phyloP scores from a whole-genome alignment of 2,113 vertebrate genomes.

The Rhea pennata region DNA sequence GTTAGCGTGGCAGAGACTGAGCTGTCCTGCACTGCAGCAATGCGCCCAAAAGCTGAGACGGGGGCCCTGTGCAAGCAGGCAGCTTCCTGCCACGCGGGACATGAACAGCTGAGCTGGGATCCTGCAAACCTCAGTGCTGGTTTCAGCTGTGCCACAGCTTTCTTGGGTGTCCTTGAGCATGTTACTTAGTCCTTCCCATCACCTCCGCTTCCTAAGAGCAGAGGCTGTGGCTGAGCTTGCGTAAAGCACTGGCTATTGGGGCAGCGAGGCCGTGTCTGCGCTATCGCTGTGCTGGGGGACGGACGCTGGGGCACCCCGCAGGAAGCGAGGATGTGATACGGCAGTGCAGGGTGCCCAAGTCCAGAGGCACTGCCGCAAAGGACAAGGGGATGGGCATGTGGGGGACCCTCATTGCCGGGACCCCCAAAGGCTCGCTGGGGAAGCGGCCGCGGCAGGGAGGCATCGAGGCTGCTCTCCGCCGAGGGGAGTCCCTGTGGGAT shows the following conservation, averaged over 20 bases:
- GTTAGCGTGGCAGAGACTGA: not conserved
- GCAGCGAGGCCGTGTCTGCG: not conserved
- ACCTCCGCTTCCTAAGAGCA: fast-evolving
- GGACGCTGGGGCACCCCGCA: not conserved
- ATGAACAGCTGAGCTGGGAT: not conserved
- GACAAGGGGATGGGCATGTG: not conserved
- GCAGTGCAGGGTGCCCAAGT: too few species aligned
- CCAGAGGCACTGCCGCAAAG: too few species aligned
- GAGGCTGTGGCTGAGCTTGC: not conserved
- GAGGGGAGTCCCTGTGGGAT: not conserved
- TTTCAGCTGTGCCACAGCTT: not conserved
- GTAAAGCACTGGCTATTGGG: fast-evolving
- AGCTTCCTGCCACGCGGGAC: not conserved
- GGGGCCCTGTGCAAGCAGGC: too few species aligned
- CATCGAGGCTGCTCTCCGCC: not conserved
- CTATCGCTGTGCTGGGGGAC: not conserved
- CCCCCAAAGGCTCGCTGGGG: fast-evolving
- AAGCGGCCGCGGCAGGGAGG: not conserved
- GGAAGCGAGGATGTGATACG: fast-evolving
- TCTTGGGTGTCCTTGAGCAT: not conserved
- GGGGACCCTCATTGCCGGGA: not conserved
- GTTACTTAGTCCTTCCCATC: not conserved
- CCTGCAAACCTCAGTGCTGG: not conserved
- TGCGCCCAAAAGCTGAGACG: not conserved
- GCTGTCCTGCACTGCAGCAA: not conserved